Conservation (phyloP, 2,113 vertebrate genomes). For the Oncorhynchus nerka region DNA sequence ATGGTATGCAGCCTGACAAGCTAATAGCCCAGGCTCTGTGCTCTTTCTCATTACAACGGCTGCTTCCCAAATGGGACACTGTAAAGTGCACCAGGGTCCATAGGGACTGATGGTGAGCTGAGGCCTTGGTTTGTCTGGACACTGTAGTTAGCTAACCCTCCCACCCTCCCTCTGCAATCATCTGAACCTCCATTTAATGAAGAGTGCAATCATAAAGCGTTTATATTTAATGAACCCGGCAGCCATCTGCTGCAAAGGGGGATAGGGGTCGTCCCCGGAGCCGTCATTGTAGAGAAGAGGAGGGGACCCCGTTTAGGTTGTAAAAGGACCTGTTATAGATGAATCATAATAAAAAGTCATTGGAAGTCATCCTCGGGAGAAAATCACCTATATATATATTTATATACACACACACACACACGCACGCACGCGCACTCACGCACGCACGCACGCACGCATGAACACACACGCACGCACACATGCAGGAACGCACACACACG, state of each 20-base stretch:
- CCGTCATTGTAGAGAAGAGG: slow-evolving; percentile 35
- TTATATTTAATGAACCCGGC: slow-evolving; percentile 75
- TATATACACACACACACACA: no score
- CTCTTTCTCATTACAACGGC: slow-evolving; percentile 68
- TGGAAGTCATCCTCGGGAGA: background rate
- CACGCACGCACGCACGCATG: no score
- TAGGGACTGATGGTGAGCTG: background rate
- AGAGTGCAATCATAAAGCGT: slow-evolving; percentile 62
- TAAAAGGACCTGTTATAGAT: background rate
- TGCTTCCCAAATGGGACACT: background rate
- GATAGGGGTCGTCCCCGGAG: slow-evolving; percentile 32
- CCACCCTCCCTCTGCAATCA: slow-evolving; percentile 49
- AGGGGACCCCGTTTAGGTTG: background rate
- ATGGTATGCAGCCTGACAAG: slow-evolving; percentile 75
- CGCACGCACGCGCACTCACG: no score
- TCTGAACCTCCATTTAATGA: slow-evolving; percentile 71
- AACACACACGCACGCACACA: no score
- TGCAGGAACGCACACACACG: no score
- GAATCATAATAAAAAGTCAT: background rate
- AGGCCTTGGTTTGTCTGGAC: slow-evolving; percentile 46
- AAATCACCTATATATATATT: no score
- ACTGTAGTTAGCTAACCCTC: slow-evolving; percentile 65
- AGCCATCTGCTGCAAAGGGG: slow-evolving; percentile 58
- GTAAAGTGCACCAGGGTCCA: no score
- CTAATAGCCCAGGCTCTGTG: slow-evolving; percentile 66